Conservation (phyloP, 2,113 vertebrate genomes). For the Herpetotheres cachinnans region DNA sequence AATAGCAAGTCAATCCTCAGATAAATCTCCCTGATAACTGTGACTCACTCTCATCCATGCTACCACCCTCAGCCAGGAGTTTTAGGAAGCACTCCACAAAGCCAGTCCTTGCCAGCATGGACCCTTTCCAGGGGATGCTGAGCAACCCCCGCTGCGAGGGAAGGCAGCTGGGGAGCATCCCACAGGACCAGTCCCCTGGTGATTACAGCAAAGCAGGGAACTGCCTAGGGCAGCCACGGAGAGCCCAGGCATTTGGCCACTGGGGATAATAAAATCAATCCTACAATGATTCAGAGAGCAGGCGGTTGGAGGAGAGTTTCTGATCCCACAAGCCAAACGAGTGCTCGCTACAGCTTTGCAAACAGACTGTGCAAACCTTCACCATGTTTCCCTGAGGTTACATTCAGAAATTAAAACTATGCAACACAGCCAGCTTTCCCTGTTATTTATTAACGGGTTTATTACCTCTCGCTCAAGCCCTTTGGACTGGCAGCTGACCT, state of each 20-base stretch:
- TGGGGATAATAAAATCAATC: background rate
- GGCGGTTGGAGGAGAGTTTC: background rate
- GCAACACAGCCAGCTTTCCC: background rate
- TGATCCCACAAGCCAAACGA: background rate
- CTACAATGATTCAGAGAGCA: background rate
- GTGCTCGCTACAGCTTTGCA: background rate
- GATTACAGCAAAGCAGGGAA: background rate
- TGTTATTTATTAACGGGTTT: conserved; percentile 58
- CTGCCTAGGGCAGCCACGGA: background rate
- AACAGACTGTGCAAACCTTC: background rate
- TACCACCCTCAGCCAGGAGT: background rate
- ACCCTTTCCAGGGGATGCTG: background rate
- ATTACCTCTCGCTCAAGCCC: background rate
- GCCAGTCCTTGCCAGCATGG: background rate
- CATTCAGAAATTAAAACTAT: background rate
- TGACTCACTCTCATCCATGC: background rate
- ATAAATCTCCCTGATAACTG: background rate
- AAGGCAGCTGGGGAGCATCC: background rate
- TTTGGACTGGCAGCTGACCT: background rate
- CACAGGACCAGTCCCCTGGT: rapidly evolving
- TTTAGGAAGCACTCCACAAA: background rate
- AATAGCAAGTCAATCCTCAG: background rate
- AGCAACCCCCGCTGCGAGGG: rapidly evolving
- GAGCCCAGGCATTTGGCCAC: background rate
- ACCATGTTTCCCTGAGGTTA: background rate